Evolutionary conservation across 1,140 invertebrate genomes (phyloP).

Genomic region (Phthorimaea operculella): DNA sequence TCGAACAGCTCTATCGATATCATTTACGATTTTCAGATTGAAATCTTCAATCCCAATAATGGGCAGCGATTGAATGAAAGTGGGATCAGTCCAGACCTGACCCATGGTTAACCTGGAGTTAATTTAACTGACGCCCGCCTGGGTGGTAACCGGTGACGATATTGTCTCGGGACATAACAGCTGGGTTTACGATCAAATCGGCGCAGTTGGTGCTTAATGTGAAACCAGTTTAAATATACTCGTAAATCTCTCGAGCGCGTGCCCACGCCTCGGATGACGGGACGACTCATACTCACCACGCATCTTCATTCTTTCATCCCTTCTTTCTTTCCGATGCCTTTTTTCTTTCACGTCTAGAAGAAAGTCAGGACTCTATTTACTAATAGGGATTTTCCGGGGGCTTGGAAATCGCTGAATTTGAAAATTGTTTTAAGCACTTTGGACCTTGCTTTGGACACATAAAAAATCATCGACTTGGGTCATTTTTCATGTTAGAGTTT

Average conservation of each 20-base stretch:
- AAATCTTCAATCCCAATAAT: slow-evolving; percentile 2
- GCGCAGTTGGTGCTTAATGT: slow-evolving; percentile 53
- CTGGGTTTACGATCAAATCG: slow-evolving; percentile 60
- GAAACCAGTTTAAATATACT: slow-evolving; percentile 61
- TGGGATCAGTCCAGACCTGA: slow-evolving; percentile 23
- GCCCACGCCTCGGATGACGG: slow-evolving; percentile 42
- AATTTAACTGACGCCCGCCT: slow-evolving; percentile 37
- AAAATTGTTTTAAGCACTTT: too few species aligned
- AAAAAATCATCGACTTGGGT: too few species aligned
- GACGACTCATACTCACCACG: slow-evolving; percentile 25
- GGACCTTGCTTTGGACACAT: too few species aligned
- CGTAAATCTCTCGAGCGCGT: slow-evolving; percentile 52
- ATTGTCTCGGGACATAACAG: slow-evolving; percentile 49
- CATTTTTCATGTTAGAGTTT: too few species aligned
- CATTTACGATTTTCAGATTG: neutral
- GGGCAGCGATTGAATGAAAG: slow-evolving; percentile 8
- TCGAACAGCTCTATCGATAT: slow-evolving; percentile 16
- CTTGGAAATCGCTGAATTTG: too few species aligned
- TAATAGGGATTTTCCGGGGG: too few species aligned
- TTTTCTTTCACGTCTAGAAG: neutral
- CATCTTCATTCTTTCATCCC: slow-evolving; percentile 12
- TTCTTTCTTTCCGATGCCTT: too few species aligned
- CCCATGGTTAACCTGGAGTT: slow-evolving; percentile 43
- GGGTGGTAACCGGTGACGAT: slow-evolving; percentile 48
- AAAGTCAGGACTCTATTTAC: too few species aligned